Evolutionary conservation across 2,888 invertebrate genomes (phyloP).

Genomic region (Lasioglossum figueresi): DNA sequence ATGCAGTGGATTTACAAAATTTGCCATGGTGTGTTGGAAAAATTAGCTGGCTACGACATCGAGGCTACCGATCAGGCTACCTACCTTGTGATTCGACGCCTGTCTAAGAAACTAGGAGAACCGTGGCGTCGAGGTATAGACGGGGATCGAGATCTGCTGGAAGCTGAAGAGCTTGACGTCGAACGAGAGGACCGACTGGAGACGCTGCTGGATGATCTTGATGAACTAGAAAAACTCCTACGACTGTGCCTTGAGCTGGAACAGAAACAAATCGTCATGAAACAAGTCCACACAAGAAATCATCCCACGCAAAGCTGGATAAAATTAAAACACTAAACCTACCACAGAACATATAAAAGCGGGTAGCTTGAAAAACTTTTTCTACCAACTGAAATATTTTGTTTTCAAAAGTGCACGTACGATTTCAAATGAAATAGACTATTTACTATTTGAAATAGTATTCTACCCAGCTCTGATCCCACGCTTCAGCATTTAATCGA

Average conservation of each 20-base stretch:
- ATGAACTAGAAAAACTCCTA: conserved; percentile 81
- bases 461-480: neutral
- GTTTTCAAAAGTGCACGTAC: too few relatives aligned
- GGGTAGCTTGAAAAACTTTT: too few relatives aligned
- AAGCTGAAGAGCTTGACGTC: conserved; percentile 80
- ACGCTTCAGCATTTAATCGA: neutral
- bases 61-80: conserved; percentile 40
- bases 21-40: conserved; percentile 71
- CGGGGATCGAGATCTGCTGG: conserved; percentile 89
- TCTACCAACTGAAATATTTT: too few relatives aligned
- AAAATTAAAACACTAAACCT: neutral
- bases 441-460: neutral
- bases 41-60: conserved; percentile 55
- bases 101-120: conserved; percentile 96
- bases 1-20: conserved; percentile 69
- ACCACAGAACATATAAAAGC: too few relatives aligned
- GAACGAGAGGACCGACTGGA: conserved; percentile 86
- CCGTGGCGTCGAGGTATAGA: conserved; percentile 96
- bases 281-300: neutral
- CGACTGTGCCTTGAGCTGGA: conserved; percentile 79
- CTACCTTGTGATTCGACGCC: conserved; percentile 97
- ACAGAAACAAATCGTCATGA: neutral
- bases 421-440: neutral
- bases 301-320: neutral
- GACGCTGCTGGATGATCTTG: conserved; percentile 85